A percentile compares a stretch with the other conserved stretches of the same genome.
Evolutionary conservation across 2,797 vertebrate genomes (phyloP).

Genomic region (Danio tinwini): DNA sequence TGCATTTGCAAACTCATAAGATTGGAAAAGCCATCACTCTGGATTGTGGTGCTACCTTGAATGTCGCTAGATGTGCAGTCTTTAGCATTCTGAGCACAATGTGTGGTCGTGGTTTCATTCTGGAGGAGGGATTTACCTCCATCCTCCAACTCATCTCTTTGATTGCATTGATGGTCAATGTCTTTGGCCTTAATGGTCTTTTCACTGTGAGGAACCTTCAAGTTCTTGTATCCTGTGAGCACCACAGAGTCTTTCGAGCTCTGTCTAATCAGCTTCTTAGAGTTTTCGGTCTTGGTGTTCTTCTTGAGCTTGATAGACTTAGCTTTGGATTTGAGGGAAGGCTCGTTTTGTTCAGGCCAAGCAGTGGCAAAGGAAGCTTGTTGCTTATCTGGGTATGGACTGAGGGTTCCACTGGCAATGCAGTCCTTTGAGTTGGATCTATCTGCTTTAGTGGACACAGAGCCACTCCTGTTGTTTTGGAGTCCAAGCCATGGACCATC

Average conservation of each 20-base stretch:
- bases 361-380: constrained; percentile 74
- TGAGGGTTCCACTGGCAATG: constrained; percentile 75
- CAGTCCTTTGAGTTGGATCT: constrained; percentile 85
- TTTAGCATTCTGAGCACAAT: constrained; percentile 62
- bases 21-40: constrained; percentile 72
- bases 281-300: constrained; percentile 91
- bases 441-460: constrained; percentile 84
- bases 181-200: constrained; percentile 82
- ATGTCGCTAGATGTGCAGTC: constrained; percentile 71
- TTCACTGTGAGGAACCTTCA: constrained; percentile 84
- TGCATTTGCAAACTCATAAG: constrained; percentile 76
- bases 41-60: constrained; percentile 71
- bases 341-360: constrained; percentile 86
- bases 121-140: constrained; percentile 72
- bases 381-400: constrained; percentile 81
- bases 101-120: constrained; percentile 72
- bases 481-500: constrained; percentile 93
- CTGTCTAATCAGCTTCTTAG: constrained; percentile 92
- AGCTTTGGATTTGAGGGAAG: constrained; percentile 90
- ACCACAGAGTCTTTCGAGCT: constrained; percentile 95
- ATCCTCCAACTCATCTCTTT: constrained; percentile 80
- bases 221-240: constrained; percentile 95
- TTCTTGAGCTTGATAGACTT: constrained; percentile 95
- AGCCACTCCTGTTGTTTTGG: constrained; percentile 82
- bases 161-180: constrained; percentile 75